Conservation (phyloP, 2,888 invertebrate species). For the Macrosiphum euphorbiae region DNA sequence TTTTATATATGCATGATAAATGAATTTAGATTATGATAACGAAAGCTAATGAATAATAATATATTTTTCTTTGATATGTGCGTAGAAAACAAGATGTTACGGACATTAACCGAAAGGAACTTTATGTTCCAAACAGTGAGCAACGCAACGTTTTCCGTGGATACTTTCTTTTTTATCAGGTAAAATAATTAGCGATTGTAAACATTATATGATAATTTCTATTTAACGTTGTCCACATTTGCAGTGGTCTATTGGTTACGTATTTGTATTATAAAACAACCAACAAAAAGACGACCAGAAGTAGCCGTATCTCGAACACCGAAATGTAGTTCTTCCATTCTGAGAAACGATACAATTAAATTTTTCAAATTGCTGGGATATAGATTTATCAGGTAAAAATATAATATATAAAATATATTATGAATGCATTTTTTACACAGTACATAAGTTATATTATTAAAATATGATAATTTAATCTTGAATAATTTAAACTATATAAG, state of each 20-base stretch:
- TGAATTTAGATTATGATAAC: not conserved
- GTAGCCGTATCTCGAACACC: constrained; percentile 70
- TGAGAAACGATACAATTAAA: constrained; percentile 75
- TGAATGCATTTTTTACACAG: not conserved
- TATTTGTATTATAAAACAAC: constrained; percentile 80
- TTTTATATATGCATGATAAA: not conserved
- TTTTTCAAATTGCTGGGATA: constrained; percentile 84
- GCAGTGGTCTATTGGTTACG: constrained; percentile 85
- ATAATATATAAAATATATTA: not conserved
- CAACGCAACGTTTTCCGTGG: constrained; percentile 85
- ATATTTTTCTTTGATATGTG: constrained; percentile 68
- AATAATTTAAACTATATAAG: too few species aligned
- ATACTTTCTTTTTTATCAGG: constrained; percentile 85
- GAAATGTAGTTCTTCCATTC: constrained; percentile 68
- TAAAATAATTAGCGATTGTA: constrained; percentile 68
- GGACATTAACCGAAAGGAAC: constrained; percentile 80
- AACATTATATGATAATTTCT: not conserved
- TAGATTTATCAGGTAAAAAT: constrained; percentile 79
- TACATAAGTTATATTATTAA: too few species aligned
- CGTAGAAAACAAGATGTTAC: constrained; percentile 83
- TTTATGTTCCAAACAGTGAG: constrained; percentile 85
- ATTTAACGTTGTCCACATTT: constrained; percentile 66
- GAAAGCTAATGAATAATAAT: not conserved
- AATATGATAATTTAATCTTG: too few species aligned
- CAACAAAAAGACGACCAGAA: constrained; percentile 64